phyloP scores from a whole-genome alignment of 2,888 invertebrate species.

The Megamerina dolium region DNA sequence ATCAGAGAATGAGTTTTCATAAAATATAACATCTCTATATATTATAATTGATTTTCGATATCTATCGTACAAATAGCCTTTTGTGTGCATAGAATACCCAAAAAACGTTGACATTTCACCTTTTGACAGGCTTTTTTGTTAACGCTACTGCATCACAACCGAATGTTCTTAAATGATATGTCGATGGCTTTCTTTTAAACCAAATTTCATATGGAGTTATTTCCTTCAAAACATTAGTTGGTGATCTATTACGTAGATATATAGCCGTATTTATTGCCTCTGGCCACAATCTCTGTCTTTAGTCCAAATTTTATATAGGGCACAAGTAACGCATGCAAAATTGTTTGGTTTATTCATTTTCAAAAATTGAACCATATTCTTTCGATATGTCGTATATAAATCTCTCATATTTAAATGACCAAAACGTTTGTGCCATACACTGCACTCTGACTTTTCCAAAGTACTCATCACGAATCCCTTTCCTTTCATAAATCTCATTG shows the following conservation, averaged over 20 bases:
- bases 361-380: constrained; percentile 9
- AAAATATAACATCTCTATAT: constrained; percentile 17
- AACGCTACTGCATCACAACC: constrained; percentile 16
- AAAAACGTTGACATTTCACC: constrained; percentile 13
- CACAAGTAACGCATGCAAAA: constrained; percentile 7
- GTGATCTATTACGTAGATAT: constrained; percentile 21
- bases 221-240: constrained; percentile 17
- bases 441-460: background rate
- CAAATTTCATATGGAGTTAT: too few relatives aligned
- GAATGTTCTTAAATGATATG: constrained; percentile 14
- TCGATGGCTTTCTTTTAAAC: constrained; percentile 16
- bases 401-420: constrained; percentile 14
- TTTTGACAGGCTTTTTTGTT: constrained; percentile 14
- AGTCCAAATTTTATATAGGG: constrained; percentile 6
- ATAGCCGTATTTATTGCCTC: constrained; percentile 21
- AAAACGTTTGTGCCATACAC: constrained; percentile 14
- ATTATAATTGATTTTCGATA: constrained; percentile 11
- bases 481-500: background rate
- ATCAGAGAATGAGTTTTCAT: constrained; percentile 11
- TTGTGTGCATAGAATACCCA: constrained; percentile 15
- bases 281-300: constrained; percentile 20
- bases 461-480: background rate
- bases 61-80: constrained; percentile 17
- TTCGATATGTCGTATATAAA: background rate
- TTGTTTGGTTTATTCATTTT: background rate